phyloP scores from a whole-genome alignment of 2,888 invertebrate genomes.

The Drosophila rubida region DNA sequence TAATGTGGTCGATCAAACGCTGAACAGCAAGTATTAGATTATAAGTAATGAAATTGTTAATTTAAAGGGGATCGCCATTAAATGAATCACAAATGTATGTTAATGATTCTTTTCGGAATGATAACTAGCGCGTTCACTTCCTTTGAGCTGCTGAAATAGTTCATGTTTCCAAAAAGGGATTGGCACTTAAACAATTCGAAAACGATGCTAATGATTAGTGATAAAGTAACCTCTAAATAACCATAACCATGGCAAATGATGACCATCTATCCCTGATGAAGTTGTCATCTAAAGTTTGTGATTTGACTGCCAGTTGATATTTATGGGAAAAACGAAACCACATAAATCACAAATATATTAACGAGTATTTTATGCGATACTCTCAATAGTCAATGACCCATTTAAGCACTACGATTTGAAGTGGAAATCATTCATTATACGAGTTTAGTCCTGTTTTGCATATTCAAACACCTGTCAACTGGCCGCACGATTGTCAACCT shows the following conservation, averaged over 20 bases:
- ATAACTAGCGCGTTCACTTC: too few relatives aligned
- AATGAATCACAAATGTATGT: too few relatives aligned
- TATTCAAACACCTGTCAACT: slow-evolving; percentile 34
- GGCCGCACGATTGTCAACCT: background rate
- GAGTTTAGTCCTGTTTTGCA: slow-evolving; percentile 6
- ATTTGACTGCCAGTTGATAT: background rate
- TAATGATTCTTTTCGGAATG: too few relatives aligned
- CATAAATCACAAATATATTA: background rate
- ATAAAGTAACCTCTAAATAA: too few relatives aligned
- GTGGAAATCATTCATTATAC: slow-evolving; percentile 12
- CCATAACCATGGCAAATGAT: too few relatives aligned
- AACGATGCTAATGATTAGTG: background rate
- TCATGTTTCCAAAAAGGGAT: too few relatives aligned
- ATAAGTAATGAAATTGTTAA: too few relatives aligned
- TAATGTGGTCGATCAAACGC: background rate
- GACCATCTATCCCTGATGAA: background rate
- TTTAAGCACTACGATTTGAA: slow-evolving; percentile 2
- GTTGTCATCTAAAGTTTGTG: background rate
- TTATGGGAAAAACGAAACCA: background rate
- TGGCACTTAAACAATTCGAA: too few relatives aligned
- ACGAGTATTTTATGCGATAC: background rate
- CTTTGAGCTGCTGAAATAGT: too few relatives aligned
- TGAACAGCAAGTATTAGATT: too few relatives aligned
- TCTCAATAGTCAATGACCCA: slow-evolving; percentile 2
- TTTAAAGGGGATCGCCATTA: too few relatives aligned